Conservation (phyloP, 2,888 invertebrate species). For the Mimachlamys varia region DNA sequence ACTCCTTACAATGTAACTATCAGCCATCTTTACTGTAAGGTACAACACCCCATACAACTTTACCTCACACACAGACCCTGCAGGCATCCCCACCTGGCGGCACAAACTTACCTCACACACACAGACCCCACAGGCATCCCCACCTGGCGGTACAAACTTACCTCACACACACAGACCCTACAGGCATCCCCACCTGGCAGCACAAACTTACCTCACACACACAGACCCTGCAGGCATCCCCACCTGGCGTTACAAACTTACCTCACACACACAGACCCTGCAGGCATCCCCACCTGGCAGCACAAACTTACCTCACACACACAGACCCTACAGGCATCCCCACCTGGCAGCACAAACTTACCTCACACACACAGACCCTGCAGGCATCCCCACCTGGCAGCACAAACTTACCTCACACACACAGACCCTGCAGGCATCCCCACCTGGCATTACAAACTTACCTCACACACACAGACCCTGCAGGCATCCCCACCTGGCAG, state of each 20-base stretch:
- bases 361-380: conserved; percentile 66
- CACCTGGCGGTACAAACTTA: conserved; percentile 72
- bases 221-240: conserved; percentile 70
- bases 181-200: conserved; percentile 71
- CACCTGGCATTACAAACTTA: conserved; percentile 71
- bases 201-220: conserved; percentile 69
- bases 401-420: conserved; percentile 69
- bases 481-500: conserved; percentile 71
- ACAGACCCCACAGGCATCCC: conserved; percentile 69
- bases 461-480: conserved; percentile 66
- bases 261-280: conserved; percentile 66
- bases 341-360: conserved; percentile 71
- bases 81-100: conserved; percentile 71
- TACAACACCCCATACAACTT: too few species aligned
- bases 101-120: conserved; percentile 69
- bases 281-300: conserved; percentile 71
- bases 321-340: conserved; percentile 69
- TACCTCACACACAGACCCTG: conserved; percentile 65
- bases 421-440: conserved; percentile 70
- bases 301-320: conserved; percentile 69
- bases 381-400: conserved; percentile 71
- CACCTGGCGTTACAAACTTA: conserved; percentile 72
- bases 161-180: conserved; percentile 66
- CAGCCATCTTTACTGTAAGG: too few species aligned
- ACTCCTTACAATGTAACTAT: too few species aligned